Evolutionary conservation across 2,797 vertebrate species (phyloP).

Genomic region (Mareca penelope): DNA sequence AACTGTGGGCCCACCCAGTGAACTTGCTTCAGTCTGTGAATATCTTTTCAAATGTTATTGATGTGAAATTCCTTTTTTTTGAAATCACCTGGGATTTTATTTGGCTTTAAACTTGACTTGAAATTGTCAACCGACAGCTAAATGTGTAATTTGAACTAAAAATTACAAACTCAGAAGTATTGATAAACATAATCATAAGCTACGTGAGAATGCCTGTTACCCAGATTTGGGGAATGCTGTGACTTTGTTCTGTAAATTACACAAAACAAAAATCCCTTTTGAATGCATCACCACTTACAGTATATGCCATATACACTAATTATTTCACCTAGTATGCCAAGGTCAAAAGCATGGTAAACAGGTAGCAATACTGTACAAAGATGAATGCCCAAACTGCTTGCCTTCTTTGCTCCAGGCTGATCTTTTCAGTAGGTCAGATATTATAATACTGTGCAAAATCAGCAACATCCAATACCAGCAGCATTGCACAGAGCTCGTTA

Average conservation of each 20-base stretch:
- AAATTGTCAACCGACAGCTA: not conserved
- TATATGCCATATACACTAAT: not conserved
- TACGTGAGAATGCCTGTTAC: not conserved
- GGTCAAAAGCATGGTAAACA: constrained; percentile 17
- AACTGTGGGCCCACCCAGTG: rapidly evolving
- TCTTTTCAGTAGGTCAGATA: constrained; percentile 7
- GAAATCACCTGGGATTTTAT: not conserved
- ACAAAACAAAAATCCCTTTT: not conserved
- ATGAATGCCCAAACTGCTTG: constrained; percentile 25
- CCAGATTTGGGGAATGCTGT: not conserved
- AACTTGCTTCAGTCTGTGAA: not conserved
- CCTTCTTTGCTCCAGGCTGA: not conserved
- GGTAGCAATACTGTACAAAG: not conserved
- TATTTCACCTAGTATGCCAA: not conserved
- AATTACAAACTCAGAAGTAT: not conserved
- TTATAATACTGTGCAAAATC: constrained; percentile 48
- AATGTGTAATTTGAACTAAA: not conserved
- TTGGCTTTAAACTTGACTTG: not conserved
- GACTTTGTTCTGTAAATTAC: not conserved
- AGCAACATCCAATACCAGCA: constrained; percentile 42
- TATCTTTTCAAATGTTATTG: not conserved
- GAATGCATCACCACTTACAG: not conserved
- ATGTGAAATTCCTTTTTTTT: not conserved
- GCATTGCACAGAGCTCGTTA: constrained; percentile 50
- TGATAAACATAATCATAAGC: not conserved